Percentiles rank a stretch among this genome's conserved stretches.
These are phyloP conservation scores for Choloepus hoffmanni DNA, from an alignment of 2,113 vertebrate genomes.

Conservation along the genomic window DNA sequence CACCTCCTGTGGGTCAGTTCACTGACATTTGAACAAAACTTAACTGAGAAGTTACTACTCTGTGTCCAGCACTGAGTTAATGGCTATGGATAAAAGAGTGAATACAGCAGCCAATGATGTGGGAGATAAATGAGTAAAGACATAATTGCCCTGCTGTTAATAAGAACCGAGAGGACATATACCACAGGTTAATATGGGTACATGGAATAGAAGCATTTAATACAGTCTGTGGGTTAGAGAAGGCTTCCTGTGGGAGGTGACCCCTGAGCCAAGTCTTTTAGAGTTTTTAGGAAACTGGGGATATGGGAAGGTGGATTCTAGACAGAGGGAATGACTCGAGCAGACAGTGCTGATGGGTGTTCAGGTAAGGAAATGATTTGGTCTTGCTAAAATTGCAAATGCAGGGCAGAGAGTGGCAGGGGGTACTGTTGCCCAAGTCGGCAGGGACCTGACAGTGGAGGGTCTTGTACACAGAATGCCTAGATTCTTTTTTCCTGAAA, in stretches of 20 bases:
- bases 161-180: background rate
- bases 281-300: background rate
- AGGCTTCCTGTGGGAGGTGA: background rate
- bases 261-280: background rate
- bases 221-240: background rate
- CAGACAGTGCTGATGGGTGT: background rate
- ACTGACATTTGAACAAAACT: background rate
- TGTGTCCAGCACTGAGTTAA: background rate
- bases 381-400: background rate
- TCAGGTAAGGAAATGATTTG: background rate
- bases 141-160: background rate
- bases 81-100: background rate
- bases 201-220: background rate
- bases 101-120: background rate
- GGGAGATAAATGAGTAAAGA: background rate
- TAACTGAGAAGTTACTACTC: background rate
- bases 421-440: background rate
- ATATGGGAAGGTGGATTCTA: background rate
- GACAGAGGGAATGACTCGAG: background rate
- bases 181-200: background rate
- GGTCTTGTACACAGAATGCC: background rate
- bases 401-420: background rate
- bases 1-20: background rate
- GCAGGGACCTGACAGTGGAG: background rate
- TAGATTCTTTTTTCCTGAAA: background rate